Percentiles rank a stretch among this genome's conserved stretches.
Evolutionary conservation across 2,113 vertebrate genomes (phyloP).

Genomic region (Antechinus stuartii): DNA sequence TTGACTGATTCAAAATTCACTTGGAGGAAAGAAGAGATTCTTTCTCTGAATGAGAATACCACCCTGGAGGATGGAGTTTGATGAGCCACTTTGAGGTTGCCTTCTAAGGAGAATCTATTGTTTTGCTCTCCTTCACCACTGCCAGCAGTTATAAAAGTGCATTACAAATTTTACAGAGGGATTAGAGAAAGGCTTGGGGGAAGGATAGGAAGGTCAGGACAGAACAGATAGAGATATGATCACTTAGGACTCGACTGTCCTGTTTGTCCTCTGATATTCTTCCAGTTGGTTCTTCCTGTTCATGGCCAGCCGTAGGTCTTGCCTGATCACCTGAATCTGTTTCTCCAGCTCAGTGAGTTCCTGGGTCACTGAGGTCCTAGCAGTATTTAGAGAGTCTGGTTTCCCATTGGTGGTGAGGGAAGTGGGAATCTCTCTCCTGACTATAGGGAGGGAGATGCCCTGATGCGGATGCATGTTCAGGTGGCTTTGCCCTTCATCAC

Average conservation of each 20-base stretch:
- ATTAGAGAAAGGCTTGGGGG: constrained; percentile 30
- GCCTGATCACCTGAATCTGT: constrained; percentile 94
- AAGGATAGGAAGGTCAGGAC: constrained; percentile 8
- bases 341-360: constrained; percentile 95
- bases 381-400: constrained; percentile 86
- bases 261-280: constrained; percentile 91
- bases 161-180: constrained; percentile 74
- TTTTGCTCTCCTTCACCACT: constrained; percentile 60
- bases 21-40: constrained; percentile 61
- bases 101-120: constrained; percentile 55
- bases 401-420: constrained; percentile 92
- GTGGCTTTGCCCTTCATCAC: constrained; percentile 87
- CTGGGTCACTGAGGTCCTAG: constrained; percentile 88
- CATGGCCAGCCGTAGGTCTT: constrained; percentile 95
- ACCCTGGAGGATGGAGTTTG: constrained; percentile 56
- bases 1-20: constrained; percentile 58
- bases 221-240: constrained; percentile 24
- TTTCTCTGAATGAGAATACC: constrained; percentile 63
- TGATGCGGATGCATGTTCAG: constrained; percentile 84
- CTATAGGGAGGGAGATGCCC: constrained; percentile 85
- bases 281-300: constrained; percentile 95
- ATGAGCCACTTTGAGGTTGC: neutral
- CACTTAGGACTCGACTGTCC: constrained; percentile 84
- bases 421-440: constrained; percentile 86
- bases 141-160: constrained; percentile 79